A percentile compares a stretch with the other conserved stretches of the same genome.
phyloP scores from a whole-genome alignment of 2,113 vertebrate genomes.

The Anarrhichthys ocellatus region DNA sequence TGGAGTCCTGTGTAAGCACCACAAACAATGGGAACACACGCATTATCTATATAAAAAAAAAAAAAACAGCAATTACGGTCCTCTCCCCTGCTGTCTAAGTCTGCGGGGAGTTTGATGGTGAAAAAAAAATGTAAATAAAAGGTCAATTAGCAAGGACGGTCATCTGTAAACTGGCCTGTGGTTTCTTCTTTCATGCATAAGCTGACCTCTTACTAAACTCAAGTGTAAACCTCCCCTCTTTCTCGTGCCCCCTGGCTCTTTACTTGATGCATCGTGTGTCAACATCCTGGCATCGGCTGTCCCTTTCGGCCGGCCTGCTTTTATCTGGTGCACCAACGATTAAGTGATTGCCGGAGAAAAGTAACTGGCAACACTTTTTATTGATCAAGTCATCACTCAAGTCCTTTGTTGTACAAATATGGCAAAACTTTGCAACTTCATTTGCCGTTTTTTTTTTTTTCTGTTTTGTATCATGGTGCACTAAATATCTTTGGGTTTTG shows the following conservation, averaged over 20 bases:
- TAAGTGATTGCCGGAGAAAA: not conserved
- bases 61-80: constrained; percentile 55
- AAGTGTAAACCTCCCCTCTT: not conserved
- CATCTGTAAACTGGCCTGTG: constrained; percentile 24
- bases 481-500: not conserved
- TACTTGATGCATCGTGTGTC: not conserved
- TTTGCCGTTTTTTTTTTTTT: not conserved
- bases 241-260: not conserved
- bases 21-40: constrained; percentile 69
- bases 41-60: constrained; percentile 63
- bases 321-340: not conserved
- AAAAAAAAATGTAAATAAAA: constrained; percentile 19
- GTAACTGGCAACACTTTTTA: not conserved
- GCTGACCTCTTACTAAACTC: constrained; percentile 46
- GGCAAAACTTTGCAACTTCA: not conserved
- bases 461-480: not conserved
- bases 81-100: constrained; percentile 10
- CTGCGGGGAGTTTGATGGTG: constrained; percentile 21
- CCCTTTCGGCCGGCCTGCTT: not conserved
- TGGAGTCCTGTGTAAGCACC: constrained; percentile 54
- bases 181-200: constrained; percentile 29
- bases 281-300: not conserved
- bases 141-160: constrained; percentile 52
- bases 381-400: not conserved
- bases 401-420: not conserved